Conservation (phyloP, 2,888 invertebrate species). For the Phortica okadai region DNA sequence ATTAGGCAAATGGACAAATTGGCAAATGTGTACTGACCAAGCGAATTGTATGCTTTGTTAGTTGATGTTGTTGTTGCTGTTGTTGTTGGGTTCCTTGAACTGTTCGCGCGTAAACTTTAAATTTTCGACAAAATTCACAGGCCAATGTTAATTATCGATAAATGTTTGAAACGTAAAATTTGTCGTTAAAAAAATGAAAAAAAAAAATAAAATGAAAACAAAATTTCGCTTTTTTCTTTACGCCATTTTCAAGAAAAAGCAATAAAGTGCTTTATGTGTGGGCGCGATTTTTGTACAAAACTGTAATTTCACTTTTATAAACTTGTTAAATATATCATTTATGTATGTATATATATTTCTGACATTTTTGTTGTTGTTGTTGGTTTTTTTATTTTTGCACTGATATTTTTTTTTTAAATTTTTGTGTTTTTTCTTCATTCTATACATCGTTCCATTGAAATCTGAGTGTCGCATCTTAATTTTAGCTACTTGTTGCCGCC, state of each 20-base stretch:
- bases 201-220: neutral
- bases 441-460: neutral
- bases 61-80: too few species aligned
- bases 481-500: neutral
- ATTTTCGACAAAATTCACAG: conserved; percentile 30
- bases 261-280: neutral
- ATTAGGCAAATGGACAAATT: conserved; percentile 18
- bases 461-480: neutral
- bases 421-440: too few species aligned
- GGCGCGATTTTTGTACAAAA: too few species aligned
- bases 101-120: conserved; percentile 7
- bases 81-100: neutral
- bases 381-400: neutral
- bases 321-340: too few species aligned
- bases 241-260: neutral
- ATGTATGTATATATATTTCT: neutral
- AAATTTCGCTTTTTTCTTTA: neutral
- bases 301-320: neutral
- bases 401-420: neutral
- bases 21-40: too few species aligned
- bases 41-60: too few species aligned
- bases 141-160: conserved; percentile 43
- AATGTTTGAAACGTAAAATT: conserved; percentile 31
- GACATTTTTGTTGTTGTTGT: neutral
- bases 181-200: neutral